Evolutionary conservation across 2,888 invertebrate genomes (phyloP).

Genomic region (Apeira syringaria): DNA sequence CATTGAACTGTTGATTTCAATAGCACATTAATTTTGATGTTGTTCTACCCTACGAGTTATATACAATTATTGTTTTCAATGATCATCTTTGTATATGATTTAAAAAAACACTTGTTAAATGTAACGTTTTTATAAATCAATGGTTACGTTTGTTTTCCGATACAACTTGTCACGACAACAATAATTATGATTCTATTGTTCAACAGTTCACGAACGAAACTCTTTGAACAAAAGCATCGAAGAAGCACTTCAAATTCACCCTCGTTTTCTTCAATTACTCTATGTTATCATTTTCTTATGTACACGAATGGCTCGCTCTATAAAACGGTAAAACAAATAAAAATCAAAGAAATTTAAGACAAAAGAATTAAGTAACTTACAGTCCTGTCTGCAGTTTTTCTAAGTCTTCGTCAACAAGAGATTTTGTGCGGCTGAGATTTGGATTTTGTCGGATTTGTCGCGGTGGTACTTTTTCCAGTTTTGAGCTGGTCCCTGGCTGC

Average conservation of each 20-base stretch:
- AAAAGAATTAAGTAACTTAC: slow-evolving; percentile 48
- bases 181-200: not conserved
- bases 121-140: no score
- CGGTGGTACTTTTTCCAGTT: slow-evolving; percentile 38
- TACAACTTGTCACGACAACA: not conserved
- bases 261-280: not conserved
- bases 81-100: no score
- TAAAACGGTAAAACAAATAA: not conserved
- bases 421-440: slow-evolving; percentile 61
- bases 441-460: slow-evolving; percentile 70
- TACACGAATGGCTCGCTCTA: not conserved
- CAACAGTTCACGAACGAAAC: not conserved
- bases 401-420: slow-evolving; percentile 56
- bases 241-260: not conserved
- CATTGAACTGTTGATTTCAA: no score
- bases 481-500: slow-evolving; percentile 9
- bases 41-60: no score
- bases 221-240: not conserved
- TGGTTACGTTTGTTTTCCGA: no score
- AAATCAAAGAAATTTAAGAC: not conserved
- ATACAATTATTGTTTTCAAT: no score
- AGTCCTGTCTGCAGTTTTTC: slow-evolving; percentile 52
- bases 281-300: not conserved
- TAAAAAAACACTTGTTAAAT: no score
- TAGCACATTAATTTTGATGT: no score